Conservation (phyloP, 1,140 invertebrate genomes). For the Drosophila guanche region DNA sequence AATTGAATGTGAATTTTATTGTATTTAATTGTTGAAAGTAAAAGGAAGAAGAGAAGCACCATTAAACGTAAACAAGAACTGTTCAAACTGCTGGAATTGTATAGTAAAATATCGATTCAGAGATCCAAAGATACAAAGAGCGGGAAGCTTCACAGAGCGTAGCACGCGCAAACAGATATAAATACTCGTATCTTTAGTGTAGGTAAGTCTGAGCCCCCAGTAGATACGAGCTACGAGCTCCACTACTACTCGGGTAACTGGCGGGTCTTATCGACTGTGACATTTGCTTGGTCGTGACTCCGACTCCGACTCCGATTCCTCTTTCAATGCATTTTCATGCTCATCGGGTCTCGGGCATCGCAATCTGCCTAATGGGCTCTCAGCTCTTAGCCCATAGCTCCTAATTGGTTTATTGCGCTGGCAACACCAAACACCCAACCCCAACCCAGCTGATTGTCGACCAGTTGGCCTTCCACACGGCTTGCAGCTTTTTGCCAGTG, state of each 20-base stretch:
- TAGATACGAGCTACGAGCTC: too few species aligned
- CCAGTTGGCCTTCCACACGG: conserved; percentile 26
- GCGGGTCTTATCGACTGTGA: neutral
- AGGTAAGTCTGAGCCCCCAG: conserved; percentile 17
- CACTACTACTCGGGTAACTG: neutral
- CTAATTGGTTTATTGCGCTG: conserved; percentile 18
- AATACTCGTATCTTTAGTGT: conserved; percentile 1
- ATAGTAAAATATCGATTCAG: conserved; percentile 13
- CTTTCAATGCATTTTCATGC: too few species aligned
- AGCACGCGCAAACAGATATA: conserved; percentile 13
- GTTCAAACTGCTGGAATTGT: conserved; percentile 9
- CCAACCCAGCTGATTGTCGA: neutral
- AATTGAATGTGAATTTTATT: conserved; percentile 47
- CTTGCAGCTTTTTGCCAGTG: conserved; percentile 30
- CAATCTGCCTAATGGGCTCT: too few species aligned
- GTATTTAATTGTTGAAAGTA: conserved; percentile 46
- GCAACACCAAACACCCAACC: neutral
- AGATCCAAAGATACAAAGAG: conserved; percentile 7
- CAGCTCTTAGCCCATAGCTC: neutral
- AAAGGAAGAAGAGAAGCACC: conserved; percentile 4
- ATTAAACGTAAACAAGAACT: conserved; percentile 15
- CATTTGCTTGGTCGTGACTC: conserved; percentile 4
- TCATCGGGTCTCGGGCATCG: too few species aligned
- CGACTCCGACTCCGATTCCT: neutral
- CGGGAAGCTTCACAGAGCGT: conserved; percentile 13